Percentiles rank a stretch among this genome's conserved stretches.
Evolutionary conservation across 2,113 vertebrate species (phyloP).

Genomic region (Oncorhynchus gorbuscha): DNA sequence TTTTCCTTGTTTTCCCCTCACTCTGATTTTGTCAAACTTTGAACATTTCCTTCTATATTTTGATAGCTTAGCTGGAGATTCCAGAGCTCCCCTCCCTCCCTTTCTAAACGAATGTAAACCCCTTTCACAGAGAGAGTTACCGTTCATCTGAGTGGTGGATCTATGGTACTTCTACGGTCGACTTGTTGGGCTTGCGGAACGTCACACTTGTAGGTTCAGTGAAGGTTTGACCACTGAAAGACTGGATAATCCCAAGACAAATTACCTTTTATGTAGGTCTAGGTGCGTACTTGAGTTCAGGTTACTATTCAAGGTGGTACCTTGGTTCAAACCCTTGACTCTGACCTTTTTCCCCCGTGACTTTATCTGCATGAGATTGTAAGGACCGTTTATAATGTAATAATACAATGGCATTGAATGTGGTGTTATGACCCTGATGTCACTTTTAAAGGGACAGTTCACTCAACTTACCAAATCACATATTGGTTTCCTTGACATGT

Average conservation of each 20-base stretch:
- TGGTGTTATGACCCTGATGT: background rate
- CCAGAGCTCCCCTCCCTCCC: conserved; percentile 56
- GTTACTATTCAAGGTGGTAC: background rate
- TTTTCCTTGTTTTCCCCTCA: conserved; percentile 58
- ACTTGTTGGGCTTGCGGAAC: conserved; percentile 33
- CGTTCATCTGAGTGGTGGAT: conserved; percentile 54
- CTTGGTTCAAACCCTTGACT: too few relatives aligned
- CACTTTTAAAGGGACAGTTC: too few relatives aligned
- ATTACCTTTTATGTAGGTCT: background rate
- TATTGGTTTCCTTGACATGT: too few relatives aligned
- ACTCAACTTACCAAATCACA: too few relatives aligned
- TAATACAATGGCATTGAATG: background rate
- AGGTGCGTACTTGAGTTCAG: background rate
- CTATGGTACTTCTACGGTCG: conserved; percentile 48
- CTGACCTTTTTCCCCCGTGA: background rate
- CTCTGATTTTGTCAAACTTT: conserved; percentile 79
- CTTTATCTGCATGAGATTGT: background rate
- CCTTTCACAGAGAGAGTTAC: conserved; percentile 57
- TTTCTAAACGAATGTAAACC: too few relatives aligned
- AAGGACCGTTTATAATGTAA: background rate
- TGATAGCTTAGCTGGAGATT: conserved; percentile 75
- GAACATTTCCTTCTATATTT: conserved; percentile 74
- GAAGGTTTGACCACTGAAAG: background rate
- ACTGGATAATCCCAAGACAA: background rate
- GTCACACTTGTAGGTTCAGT: conserved; percentile 37